Conservation (phyloP, 2,113 vertebrate genomes). For the Bombycilla garrulus region DNA sequence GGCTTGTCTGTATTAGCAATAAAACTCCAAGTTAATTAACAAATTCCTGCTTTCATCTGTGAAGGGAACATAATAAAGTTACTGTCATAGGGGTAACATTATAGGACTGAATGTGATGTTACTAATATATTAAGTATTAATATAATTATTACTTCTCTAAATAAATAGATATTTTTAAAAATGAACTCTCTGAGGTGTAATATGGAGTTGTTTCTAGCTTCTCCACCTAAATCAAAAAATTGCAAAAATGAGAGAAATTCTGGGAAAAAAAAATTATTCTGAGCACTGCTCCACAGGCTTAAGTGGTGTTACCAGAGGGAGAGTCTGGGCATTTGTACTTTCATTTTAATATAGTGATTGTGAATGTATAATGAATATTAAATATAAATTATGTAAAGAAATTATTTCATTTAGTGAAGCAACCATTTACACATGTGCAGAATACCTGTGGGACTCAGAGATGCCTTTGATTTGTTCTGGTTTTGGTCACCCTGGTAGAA, state of each 20-base stretch:
- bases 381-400: slow-evolving; percentile 4
- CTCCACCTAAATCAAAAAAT: neutral
- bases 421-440: neutral
- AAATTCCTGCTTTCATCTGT: neutral
- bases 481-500: neutral
- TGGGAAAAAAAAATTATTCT: neutral
- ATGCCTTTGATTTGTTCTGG: neutral
- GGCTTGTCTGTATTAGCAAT: neutral
- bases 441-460: neutral
- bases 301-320: neutral
- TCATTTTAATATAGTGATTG: neutral
- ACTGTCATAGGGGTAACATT: neutral
- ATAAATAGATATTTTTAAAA: neutral
- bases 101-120: neutral
- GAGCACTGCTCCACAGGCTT: neutral
- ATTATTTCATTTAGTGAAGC: neutral
- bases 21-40: neutral
- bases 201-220: neutral
- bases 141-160: neutral
- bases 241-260: neutral
- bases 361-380: neutral
- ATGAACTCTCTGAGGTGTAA: neutral
- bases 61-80: neutral
- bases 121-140: neutral
- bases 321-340: neutral